These are phyloP conservation scores for Slavum lentiscoides DNA, from an alignment of 2,888 invertebrate species.

Conservation along the genomic window DNA sequence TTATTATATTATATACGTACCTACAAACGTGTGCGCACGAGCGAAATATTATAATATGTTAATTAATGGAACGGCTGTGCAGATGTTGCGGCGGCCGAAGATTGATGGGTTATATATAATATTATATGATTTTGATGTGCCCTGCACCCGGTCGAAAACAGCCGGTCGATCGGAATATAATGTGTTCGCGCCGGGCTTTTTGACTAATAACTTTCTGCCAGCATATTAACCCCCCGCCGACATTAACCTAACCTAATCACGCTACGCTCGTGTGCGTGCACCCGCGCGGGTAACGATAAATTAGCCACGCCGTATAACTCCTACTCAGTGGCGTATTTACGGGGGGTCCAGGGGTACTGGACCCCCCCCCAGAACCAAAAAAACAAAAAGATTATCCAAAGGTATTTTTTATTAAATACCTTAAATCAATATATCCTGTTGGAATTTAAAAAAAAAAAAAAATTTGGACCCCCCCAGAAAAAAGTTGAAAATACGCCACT, in stretches of 20 bases:
- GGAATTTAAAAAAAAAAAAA: too few species aligned
- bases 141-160: slow-evolving; percentile 23
- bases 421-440: too few species aligned
- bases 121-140: slow-evolving; percentile 47
- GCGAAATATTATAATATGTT: slow-evolving; percentile 50
- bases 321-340: too few species aligned
- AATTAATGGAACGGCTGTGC: slow-evolving; percentile 50
- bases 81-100: slow-evolving; percentile 40
- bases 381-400: too few species aligned
- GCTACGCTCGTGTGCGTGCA: neutral
- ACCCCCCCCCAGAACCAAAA: too few species aligned
- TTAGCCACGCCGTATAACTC: too few species aligned
- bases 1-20: too few species aligned
- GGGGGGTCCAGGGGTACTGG: too few species aligned
- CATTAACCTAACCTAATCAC: neutral
- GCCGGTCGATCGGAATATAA: slow-evolving; percentile 34
- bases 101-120: slow-evolving; percentile 49
- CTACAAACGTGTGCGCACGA: neutral
- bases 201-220: slow-evolving; percentile 45
- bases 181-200: slow-evolving; percentile 26
- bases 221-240: slow-evolving; percentile 9
- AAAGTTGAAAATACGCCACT: too few species aligned
- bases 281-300: neutral
- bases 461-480: too few species aligned
- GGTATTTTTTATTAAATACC: too few species aligned